A percentile compares a stretch with the other conserved stretches of the same genome.
Evolutionary conservation across 2,888 invertebrate genomes (phyloP).

Genomic region (Callinectes sapidus): DNA sequence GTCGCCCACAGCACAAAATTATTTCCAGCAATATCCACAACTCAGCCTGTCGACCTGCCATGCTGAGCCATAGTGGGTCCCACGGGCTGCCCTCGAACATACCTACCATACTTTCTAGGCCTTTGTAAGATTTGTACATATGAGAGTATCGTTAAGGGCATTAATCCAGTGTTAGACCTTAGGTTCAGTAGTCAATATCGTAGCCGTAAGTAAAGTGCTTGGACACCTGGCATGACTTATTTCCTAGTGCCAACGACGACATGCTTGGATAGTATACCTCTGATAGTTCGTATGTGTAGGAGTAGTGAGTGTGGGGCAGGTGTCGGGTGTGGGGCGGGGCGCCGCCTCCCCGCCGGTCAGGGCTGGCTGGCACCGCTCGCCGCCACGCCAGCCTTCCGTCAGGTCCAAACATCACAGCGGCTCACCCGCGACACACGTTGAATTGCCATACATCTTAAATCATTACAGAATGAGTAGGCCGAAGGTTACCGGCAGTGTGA

Average conservation of each 20-base stretch:
- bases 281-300: conserved; percentile 49
- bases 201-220: conserved; percentile 50
- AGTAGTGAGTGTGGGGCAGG: conserved; percentile 45
- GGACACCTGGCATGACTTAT: conserved; percentile 61
- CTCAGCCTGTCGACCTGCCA: conserved; percentile 48
- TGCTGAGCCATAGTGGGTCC: conserved; percentile 56
- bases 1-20: conserved; percentile 5
- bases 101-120: conserved; percentile 43
- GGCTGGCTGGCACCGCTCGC: neutral
- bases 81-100: conserved; percentile 43
- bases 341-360: neutral
- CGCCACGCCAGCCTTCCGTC: conserved; percentile 25
- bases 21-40: conserved; percentile 23
- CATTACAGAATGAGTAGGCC: neutral
- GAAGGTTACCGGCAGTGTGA: conserved; percentile 14
- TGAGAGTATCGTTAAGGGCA: conserved; percentile 58
- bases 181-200: conserved; percentile 58
- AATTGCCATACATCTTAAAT: conserved; percentile 30
- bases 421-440: neutral
- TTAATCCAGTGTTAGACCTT: conserved; percentile 64
- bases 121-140: conserved; percentile 69
- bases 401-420: neutral
- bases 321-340: conserved; percentile 29
- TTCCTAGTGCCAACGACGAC: conserved; percentile 61
- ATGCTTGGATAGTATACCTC: conserved; percentile 59